A percentile compares a stretch with the other conserved stretches of the same genome.
phyloP scores from a whole-genome alignment of 2,797 vertebrate species.

The Anguilla obscura region DNA sequence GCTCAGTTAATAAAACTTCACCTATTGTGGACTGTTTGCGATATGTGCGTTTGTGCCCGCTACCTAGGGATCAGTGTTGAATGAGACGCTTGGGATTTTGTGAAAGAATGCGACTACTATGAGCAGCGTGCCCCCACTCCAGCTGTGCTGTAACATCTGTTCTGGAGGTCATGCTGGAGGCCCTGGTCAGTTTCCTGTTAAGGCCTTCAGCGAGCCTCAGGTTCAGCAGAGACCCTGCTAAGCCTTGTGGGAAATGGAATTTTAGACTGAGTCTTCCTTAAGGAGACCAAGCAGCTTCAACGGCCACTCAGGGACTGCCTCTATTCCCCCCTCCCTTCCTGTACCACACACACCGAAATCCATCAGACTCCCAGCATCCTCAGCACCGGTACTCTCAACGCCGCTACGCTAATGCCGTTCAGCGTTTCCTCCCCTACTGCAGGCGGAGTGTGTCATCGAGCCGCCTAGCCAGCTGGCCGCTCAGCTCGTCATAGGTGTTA shows the following conservation, averaged over 20 bases:
- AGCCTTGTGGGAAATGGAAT: neutral
- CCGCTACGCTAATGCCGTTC: neutral
- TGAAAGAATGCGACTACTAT: neutral
- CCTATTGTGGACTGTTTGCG: neutral
- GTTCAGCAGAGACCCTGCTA: neutral
- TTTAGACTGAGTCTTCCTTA: neutral
- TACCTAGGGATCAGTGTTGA: neutral
- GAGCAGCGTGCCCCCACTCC: neutral
- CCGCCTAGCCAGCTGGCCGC: neutral
- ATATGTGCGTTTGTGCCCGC: neutral
- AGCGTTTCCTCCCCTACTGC: neutral
- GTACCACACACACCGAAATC: neutral
- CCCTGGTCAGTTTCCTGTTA: neutral
- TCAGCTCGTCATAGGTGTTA: neutral
- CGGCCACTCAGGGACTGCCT: neutral
- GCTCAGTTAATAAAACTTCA: neutral
- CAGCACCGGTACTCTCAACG: neutral
- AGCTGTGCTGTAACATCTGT: neutral
- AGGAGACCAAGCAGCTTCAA: neutral
- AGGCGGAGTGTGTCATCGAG: neutral
- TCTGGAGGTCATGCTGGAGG: neutral
- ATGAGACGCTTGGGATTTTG: neutral
- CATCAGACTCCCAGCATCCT: neutral
- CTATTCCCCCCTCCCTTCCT: neutral
- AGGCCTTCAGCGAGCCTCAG: neutral